These are phyloP conservation scores for Chrysogorgia sp. DNA, from an alignment of 92 coral and sea anemone species.

Conservation along the genomic window DNA sequence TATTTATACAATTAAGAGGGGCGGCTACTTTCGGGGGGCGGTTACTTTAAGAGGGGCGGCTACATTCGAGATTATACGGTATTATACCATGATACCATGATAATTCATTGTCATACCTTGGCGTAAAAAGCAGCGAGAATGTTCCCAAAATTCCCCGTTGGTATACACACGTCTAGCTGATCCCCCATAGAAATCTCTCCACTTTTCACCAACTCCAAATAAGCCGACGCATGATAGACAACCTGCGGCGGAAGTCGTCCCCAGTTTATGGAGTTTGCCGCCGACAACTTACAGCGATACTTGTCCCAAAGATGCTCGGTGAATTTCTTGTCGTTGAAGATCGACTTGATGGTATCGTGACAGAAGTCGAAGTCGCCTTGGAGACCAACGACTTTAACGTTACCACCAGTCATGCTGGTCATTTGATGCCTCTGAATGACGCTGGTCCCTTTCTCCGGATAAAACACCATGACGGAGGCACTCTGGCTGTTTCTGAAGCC, in stretches of 20 bases:
- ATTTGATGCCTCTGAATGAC: slow-evolving; percentile 74
- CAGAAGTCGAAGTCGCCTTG: slow-evolving; percentile 86
- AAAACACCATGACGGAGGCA: slow-evolving; percentile 66
- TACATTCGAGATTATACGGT: too few species aligned
- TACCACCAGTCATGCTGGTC: slow-evolving; percentile 64
- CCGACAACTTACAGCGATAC: slow-evolving; percentile 68
- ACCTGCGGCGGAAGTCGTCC: slow-evolving; percentile 88
- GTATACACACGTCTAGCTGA: slow-evolving; percentile 73
- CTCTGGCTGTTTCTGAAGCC: slow-evolving; percentile 66
- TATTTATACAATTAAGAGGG: too few species aligned
- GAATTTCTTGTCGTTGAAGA: slow-evolving; percentile 69
- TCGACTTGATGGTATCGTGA: slow-evolving; percentile 76
- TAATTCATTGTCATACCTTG: too few species aligned
- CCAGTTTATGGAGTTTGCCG: slow-evolving; percentile 96
- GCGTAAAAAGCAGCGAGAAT: slow-evolving; percentile 92
- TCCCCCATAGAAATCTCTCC: slow-evolving; percentile 82
- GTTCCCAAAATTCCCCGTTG: slow-evolving; percentile 96
- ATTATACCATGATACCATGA: too few species aligned
- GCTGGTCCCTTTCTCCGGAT: slow-evolving; percentile 82
- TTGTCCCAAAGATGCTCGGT: slow-evolving; percentile 46
- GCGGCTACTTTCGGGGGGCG: too few species aligned
- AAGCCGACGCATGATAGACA: slow-evolving; percentile 84
- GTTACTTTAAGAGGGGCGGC: too few species aligned
- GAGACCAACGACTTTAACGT: slow-evolving; percentile 71
- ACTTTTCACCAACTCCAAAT: slow-evolving; percentile 77